Conservation (phyloP, 53 echinoderm and acorn worm genomes). For the Luidia sarsii region DNA sequence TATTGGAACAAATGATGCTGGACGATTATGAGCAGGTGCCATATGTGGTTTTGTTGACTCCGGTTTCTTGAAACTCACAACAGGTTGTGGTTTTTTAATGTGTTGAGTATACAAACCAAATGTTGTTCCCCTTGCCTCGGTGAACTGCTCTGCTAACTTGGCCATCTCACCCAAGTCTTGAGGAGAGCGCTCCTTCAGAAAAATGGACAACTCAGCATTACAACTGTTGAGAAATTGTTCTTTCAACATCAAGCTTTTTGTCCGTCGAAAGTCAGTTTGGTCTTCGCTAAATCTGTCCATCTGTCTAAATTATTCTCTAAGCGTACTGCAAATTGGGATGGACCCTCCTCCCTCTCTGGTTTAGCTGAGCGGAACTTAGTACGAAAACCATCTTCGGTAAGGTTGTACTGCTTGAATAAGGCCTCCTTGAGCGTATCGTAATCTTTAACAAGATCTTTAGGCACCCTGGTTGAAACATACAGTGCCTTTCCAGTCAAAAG, state of each 20-base stretch:
- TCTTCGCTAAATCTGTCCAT: slow-evolving; percentile 22
- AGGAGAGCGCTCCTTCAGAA: slow-evolving; percentile 46
- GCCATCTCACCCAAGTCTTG: slow-evolving; percentile 12
- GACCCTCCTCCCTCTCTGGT: slow-evolving; percentile 7
- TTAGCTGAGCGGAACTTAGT: slow-evolving; percentile 23
- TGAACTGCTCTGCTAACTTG: slow-evolving; percentile 31
- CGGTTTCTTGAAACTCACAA: background rate
- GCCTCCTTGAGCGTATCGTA: slow-evolving; percentile 17
- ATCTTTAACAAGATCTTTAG: background rate
- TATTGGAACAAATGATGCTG: background rate
- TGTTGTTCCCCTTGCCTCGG: slow-evolving; percentile 14
- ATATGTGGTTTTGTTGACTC: background rate
- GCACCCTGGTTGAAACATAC: background rate
- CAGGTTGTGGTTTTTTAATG: background rate
- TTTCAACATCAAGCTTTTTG: slow-evolving; percentile 8
- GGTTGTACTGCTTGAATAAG: slow-evolving; percentile 40
- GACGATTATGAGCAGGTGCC: background rate
- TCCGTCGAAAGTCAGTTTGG: background rate
- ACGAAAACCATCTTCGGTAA: slow-evolving; percentile 41
- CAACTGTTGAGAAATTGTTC: slow-evolving; percentile 33
- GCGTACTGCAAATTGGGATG: slow-evolving; percentile 9
- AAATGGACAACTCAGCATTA: slow-evolving; percentile 18
- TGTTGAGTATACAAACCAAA: background rate
- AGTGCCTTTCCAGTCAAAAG: slow-evolving; percentile 25
- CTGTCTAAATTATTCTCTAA: slow-evolving; percentile 27